phyloP scores from a whole-genome alignment of 2,888 invertebrate genomes.

The Drosophila ezoana region DNA sequence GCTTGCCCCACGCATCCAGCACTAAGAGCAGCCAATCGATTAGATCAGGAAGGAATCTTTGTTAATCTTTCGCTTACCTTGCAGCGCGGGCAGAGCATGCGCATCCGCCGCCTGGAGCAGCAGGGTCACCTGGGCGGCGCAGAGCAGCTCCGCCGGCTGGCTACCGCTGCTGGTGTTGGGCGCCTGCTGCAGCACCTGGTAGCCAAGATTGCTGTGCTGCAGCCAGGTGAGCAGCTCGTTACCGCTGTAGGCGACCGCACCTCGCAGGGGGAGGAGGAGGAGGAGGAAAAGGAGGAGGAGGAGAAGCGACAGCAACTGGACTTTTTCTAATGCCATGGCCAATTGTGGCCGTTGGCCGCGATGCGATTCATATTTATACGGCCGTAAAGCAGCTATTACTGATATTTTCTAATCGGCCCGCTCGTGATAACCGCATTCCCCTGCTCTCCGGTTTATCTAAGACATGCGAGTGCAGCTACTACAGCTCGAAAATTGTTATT shows the following conservation, averaged over 20 bases:
- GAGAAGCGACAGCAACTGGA: not conserved
- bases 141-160: conserved; percentile 28
- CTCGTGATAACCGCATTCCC: conserved; percentile 41
- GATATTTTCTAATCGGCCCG: conserved; percentile 39
- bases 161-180: conserved; percentile 4
- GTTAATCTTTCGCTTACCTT: conserved; percentile 35
- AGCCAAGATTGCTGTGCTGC: conserved; percentile 67
- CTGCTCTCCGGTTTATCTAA: conserved; percentile 38
- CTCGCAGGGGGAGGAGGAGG: not conserved
- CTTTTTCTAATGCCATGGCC: conserved; percentile 54
- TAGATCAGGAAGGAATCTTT: not conserved
- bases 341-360: conserved; percentile 43
- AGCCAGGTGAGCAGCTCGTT: conserved; percentile 62
- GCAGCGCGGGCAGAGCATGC: conserved; percentile 49
- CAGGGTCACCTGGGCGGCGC: conserved; percentile 44
- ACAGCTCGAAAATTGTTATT: too few relatives aligned
- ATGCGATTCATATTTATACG: conserved; percentile 67
- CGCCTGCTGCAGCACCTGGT: conserved; percentile 59
- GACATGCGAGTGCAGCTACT: conserved; percentile 6
- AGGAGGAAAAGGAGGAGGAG: not conserved
- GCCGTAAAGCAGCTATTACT: conserved; percentile 29
- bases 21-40: conserved; percentile 64
- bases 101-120: conserved; percentile 51
- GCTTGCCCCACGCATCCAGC: conserved; percentile 84
- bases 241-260: conserved; percentile 22